Evolutionary conservation across 2,113 vertebrate genomes (phyloP).

Genomic region (Dicerorhinus sumatrensis): DNA sequence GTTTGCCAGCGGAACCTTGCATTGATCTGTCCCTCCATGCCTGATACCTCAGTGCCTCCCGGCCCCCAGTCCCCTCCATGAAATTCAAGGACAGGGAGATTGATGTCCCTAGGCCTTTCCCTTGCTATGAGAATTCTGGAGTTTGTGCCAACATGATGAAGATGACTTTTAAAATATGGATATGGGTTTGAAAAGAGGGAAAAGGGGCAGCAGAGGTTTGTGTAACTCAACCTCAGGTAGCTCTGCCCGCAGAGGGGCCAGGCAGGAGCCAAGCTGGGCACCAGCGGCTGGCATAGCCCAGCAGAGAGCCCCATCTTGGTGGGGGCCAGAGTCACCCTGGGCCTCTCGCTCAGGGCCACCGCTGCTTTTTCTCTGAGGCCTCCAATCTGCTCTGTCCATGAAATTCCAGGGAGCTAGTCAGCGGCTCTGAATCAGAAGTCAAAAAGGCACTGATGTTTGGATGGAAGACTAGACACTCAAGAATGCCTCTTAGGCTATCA

Average conservation of each 20-base stretch:
- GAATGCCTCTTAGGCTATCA: not conserved
- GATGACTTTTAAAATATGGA: not conserved
- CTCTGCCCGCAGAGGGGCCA: not conserved
- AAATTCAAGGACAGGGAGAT: not conserved
- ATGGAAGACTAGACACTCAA: not conserved
- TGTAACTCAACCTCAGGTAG: not conserved
- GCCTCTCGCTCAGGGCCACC: not conserved
- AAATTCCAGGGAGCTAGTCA: not conserved
- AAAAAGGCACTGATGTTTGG: not conserved
- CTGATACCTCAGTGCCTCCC: not conserved
- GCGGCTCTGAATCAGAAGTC: not conserved
- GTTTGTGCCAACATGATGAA: not conserved
- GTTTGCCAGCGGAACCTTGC: not conserved
- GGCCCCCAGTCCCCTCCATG: not conserved
- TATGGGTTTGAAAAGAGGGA: not conserved
- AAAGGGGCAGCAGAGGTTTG: not conserved
- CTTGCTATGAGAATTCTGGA: not conserved
- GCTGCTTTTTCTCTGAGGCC: not conserved
- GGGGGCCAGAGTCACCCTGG: not conserved
- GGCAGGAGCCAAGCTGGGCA: not conserved
- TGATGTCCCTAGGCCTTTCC: not conserved
- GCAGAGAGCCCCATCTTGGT: not conserved
- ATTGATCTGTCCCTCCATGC: not conserved
- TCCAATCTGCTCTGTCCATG: not conserved
- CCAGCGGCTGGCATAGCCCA: accelerated